Evolutionary conservation across 2,113 vertebrate species (phyloP).

Genomic region (Pluvialis apricaria): DNA sequence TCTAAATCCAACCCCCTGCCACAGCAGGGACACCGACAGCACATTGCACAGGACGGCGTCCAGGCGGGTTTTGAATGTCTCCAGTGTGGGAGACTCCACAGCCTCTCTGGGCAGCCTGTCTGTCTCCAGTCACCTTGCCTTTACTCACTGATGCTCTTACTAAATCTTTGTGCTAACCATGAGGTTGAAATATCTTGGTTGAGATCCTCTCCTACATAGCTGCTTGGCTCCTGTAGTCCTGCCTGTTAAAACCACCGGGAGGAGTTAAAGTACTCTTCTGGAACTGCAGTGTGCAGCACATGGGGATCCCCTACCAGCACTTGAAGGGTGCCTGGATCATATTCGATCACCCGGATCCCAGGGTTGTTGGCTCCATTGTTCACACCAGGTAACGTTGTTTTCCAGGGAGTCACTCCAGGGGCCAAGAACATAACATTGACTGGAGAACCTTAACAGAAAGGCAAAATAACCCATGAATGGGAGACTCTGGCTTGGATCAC

Average conservation of each 20-base stretch:
- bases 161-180: background rate
- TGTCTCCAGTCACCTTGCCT: too few relatives aligned
- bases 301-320: constrained; percentile 76
- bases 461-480: background rate
- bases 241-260: background rate
- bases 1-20: too few relatives aligned
- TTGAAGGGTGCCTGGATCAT: constrained; percentile 81
- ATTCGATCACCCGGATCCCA: constrained; percentile 85
- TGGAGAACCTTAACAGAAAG: constrained; percentile 73
- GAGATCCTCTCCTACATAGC: background rate
- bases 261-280: background rate
- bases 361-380: constrained; percentile 93
- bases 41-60: too few relatives aligned
- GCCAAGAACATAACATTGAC: constrained; percentile 87
- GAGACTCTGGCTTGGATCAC: background rate
- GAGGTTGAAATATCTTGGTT: background rate
- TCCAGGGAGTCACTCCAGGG: constrained; percentile 93
- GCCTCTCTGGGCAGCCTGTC: too few relatives aligned
- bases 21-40: too few relatives aligned
- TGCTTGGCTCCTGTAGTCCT: background rate
- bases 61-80: too few relatives aligned
- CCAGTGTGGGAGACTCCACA: too few relatives aligned
- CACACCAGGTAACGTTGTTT: constrained; percentile 90
- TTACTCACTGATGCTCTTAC: accelerated
- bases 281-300: background rate